Evolutionary conservation across 2,113 vertebrate species (phyloP), one percentile per base, ranked within the genome.

Genomic region (Lates calcarifer): DNA sequence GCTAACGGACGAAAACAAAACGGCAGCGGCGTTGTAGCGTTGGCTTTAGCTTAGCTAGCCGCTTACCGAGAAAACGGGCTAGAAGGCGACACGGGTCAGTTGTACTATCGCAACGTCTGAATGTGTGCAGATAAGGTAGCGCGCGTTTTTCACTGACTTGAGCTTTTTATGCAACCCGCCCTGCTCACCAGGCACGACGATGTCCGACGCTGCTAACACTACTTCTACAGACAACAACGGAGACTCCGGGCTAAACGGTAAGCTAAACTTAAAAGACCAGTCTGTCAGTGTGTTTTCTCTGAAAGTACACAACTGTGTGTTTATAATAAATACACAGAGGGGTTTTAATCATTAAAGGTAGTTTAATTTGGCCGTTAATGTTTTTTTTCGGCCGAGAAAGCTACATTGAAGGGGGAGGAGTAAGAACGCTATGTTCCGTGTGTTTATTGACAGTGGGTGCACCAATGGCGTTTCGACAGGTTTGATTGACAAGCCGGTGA

Each of bases 191-290:
- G 82, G 53, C 82, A 83, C 82, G 53, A 90, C 85, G 9, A 95
- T 95, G 95, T 94, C 94, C 67, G 92, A 91, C 74, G 78, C 92
- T 88, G 89, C 91, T 88, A 82, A 72, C 89, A 13, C 58, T 74
- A 43, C 85, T 85, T 57, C 90, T 18, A 74, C 92, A 90, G 87
- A 92, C 55, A 94, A 88, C 84, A 90, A 90, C 88, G 93, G 90
- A 84, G 94, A 95, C 73, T 78, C 93, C 6, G 93, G 93, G 85
- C 93, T 95, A 68, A 94, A 95, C 83, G 95, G 95, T 95, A 53
- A 83, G 89, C 58, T 76, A 88, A 41, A 63, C 79, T 67, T 49
- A 22, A 4, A 29, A 1, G 4, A 24, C 22, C 14, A 11, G 33
- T 0, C 10, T 87, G 77, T 62, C 81, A 70, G 47, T 41, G 49